These are phyloP conservation scores for Agonum fuliginosum DNA, from an alignment of 2,888 invertebrate species.

Conservation along the genomic window DNA sequence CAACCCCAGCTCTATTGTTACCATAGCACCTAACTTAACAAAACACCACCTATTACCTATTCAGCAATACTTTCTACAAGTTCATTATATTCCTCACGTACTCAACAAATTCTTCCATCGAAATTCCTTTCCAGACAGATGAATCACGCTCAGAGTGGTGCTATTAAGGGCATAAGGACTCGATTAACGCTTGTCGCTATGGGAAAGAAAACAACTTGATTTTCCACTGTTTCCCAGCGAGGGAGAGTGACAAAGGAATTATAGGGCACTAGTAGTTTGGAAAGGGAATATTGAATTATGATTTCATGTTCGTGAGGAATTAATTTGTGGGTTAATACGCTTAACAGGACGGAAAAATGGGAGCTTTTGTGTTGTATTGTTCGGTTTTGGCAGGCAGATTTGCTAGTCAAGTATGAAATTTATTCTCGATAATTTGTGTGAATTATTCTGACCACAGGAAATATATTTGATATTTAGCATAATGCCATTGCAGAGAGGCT, in stretches of 20 bases:
- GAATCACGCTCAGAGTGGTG: slow-evolving; percentile 26
- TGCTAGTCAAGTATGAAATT: not conserved
- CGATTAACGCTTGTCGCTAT: slow-evolving; percentile 30
- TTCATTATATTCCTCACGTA: not conserved
- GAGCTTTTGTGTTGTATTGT: not conserved
- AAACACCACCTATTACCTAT: not conserved
- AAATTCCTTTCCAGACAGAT: not conserved
- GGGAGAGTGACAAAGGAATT: slow-evolving; percentile 28
- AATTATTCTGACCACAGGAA: not conserved
- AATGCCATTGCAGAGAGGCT: too few relatives aligned
- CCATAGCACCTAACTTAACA: not conserved
- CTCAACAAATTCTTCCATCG: not conserved
- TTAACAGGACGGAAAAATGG: not conserved
- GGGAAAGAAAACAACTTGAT: slow-evolving; percentile 21
- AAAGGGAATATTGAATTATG: slow-evolving; percentile 19
- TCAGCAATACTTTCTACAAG: not conserved
- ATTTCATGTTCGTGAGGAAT: slow-evolving; percentile 11
- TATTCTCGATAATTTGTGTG: not conserved
- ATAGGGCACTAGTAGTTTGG: not conserved
- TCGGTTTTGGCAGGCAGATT: not conserved
- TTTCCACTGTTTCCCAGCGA: slow-evolving; percentile 16
- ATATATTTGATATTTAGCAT: too few relatives aligned
- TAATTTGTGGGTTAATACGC: slow-evolving; percentile 4
- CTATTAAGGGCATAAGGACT: slow-evolving; percentile 30
- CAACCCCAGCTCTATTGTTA: not conserved